These are phyloP conservation scores for Orientallactaga bullata DNA, from an alignment of 2,113 vertebrate genomes.

Conservation along the genomic window DNA sequence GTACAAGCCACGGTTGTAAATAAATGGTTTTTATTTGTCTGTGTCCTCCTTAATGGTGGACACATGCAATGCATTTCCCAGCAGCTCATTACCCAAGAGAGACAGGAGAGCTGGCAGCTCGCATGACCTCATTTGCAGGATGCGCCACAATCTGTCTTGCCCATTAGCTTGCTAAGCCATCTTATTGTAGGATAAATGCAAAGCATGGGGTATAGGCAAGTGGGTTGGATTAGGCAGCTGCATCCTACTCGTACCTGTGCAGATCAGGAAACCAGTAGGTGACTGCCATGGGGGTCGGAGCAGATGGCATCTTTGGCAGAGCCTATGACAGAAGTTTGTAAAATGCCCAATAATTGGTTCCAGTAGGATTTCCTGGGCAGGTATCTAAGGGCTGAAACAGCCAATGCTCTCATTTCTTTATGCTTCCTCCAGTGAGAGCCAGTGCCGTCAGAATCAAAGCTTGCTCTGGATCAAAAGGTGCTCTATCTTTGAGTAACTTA, in stretches of 20 bases:
- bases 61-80: constrained; percentile 60
- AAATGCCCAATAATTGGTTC: constrained; percentile 73
- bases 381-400: constrained; percentile 72
- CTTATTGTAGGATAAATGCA: neutral
- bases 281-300: neutral
- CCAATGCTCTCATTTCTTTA: constrained; percentile 69
- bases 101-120: constrained; percentile 33
- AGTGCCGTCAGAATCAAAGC: constrained; percentile 82
- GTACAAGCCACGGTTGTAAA: constrained; percentile 26
- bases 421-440: constrained; percentile 61
- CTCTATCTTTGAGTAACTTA: constrained; percentile 82
- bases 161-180: constrained; percentile 57
- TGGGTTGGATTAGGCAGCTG: neutral
- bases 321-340: constrained; percentile 59
- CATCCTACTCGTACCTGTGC: neutral
- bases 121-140: constrained; percentile 68
- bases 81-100: constrained; percentile 67
- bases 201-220: neutral
- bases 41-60: constrained; percentile 60
- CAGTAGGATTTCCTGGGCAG: constrained; percentile 74
- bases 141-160: neutral
- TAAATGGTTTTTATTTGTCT: constrained; percentile 63
- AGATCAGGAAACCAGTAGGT: constrained; percentile 55
- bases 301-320: constrained; percentile 60
- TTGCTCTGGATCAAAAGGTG: constrained; percentile 79